These are phyloP conservation scores for Listronotus bonariensis DNA, from an alignment of 1,140 invertebrate species.

Conservation along the genomic window DNA sequence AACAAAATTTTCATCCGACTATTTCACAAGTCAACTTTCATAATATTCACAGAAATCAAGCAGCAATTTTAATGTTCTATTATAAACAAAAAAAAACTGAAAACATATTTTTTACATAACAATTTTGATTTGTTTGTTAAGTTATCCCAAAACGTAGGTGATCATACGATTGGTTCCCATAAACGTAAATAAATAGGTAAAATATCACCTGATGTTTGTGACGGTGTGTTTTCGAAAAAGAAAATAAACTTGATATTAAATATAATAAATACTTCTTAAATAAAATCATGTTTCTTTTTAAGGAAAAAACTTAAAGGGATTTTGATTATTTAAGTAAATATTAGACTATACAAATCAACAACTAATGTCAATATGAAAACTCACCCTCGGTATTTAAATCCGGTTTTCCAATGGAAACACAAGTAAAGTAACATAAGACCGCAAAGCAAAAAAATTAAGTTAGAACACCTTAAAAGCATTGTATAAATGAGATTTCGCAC, in stretches of 20 bases:
- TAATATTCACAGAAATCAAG: too few species aligned
- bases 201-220: constrained; percentile 27
- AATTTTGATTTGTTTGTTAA: too few species aligned
- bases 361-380: constrained; percentile 22
- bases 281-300: background rate
- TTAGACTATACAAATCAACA: background rate
- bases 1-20: too few species aligned
- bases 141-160: constrained; percentile 1
- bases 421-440: constrained; percentile 43
- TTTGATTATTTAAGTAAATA: too few species aligned
- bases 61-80: too few species aligned
- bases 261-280: too few species aligned
- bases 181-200: constrained; percentile 18
- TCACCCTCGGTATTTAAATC: constrained; percentile 39
- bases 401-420: constrained; percentile 40
- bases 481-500: constrained; percentile 34
- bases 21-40: too few species aligned
- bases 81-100: too few species aligned
- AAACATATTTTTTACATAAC: too few species aligned
- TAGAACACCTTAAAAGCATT: constrained; percentile 42
- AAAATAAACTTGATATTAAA: too few species aligned
- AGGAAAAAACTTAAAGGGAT: too few species aligned
- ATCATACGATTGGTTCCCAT: constrained; percentile 8
- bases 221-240: too few species aligned
- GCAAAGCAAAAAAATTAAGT: constrained; percentile 35